Percentiles rank a stretch among this genome's conserved stretches.
These are phyloP conservation scores for Eutolmus rufibarbis DNA, from an alignment of 2,888 invertebrate genomes.

Conservation along the genomic window DNA sequence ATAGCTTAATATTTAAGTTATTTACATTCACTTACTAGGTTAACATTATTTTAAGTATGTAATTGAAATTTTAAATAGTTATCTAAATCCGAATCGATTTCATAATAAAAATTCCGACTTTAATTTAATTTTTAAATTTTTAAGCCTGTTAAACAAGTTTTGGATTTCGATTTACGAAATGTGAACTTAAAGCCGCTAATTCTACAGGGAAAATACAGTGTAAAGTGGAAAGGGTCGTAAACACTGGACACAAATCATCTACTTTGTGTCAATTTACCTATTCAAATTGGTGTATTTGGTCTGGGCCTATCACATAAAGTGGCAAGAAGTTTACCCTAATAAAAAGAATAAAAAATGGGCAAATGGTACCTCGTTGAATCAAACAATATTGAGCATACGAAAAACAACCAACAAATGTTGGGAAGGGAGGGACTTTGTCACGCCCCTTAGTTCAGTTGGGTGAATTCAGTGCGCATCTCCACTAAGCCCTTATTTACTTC, in stretches of 20 bases:
- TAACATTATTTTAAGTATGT: too few relatives aligned
- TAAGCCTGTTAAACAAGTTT: neutral
- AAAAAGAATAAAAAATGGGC: neutral
- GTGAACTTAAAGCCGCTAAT: neutral
- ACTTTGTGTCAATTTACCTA: conserved; percentile 47
- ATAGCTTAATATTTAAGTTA: too few relatives aligned
- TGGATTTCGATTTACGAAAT: neutral
- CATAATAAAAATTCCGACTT: neutral
- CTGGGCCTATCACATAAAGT: neutral
- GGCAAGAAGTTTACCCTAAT: neutral
- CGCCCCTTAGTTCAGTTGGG: neutral
- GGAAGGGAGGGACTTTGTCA: neutral
- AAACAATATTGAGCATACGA: neutral
- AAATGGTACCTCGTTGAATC: neutral
- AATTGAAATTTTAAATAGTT: too few relatives aligned
- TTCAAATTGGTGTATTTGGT: conserved; percentile 42
- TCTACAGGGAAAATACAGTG: neutral
- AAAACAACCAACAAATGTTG: neutral
- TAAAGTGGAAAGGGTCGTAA: neutral
- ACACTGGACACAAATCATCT: conserved; percentile 28
- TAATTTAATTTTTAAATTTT: neutral
- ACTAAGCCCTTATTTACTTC: neutral
- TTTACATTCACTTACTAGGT: too few relatives aligned
- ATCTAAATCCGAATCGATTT: too few relatives aligned
- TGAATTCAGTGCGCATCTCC: neutral